Evolutionary conservation across 2,888 invertebrate genomes (phyloP).

Genomic region (Tinea pellionella): DNA sequence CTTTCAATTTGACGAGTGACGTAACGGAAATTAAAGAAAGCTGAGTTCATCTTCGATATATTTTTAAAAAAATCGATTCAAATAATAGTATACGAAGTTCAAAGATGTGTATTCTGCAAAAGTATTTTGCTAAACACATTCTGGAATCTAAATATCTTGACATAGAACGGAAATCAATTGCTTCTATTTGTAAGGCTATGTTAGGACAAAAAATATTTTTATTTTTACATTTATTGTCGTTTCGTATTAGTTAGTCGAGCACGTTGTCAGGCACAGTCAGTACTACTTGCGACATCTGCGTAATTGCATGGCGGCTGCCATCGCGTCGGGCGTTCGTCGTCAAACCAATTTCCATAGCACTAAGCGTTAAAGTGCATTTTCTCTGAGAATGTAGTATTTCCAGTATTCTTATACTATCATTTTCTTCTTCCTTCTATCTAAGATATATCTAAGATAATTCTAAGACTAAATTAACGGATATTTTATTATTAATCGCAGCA

Average conservation of each 20-base stretch:
- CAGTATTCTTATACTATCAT: conserved; percentile 39
- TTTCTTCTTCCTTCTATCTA: conserved; percentile 16
- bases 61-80: conserved; percentile 22
- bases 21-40: conserved; percentile 67
- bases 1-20: conserved; percentile 62
- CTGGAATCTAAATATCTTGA: too few relatives aligned
- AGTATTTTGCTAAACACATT: too few relatives aligned
- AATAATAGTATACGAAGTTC: not conserved
- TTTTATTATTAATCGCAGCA: not conserved
- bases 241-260: not conserved
- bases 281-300: conserved; percentile 42
- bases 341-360: conserved; percentile 54
- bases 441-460: not conserved
- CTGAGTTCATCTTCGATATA: conserved; percentile 36
- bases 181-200: too few relatives aligned
- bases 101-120: not conserved
- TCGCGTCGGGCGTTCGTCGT: conserved; percentile 33
- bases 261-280: conserved; percentile 1
- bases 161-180: not conserved
- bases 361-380: conserved; percentile 55
- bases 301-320: conserved; percentile 47
- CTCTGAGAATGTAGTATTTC: conserved; percentile 47
- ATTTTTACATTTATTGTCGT: conserved; percentile 2
- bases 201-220: not conserved
- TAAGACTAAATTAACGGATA: not conserved